Conservation (phyloP, 2,113 vertebrate species). For the Phocoena sinus region DNA sequence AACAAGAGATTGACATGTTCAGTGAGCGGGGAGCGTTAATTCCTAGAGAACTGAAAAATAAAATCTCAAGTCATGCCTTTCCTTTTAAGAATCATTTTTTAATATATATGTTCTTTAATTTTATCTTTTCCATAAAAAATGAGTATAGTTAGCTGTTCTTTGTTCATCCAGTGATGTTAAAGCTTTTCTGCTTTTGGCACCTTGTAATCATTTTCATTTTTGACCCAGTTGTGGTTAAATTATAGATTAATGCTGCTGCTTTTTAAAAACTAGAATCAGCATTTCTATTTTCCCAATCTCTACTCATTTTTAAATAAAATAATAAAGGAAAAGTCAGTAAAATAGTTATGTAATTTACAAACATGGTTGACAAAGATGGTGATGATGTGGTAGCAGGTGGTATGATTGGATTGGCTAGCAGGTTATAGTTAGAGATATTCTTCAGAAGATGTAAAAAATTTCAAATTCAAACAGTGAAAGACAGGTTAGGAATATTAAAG, state of each 20-base stretch:
- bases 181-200: not conserved
- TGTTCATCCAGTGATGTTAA: not conserved
- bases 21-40: not conserved
- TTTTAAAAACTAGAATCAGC: not conserved
- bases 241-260: not conserved
- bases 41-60: conserved; percentile 10
- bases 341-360: not conserved
- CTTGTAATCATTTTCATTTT: conserved; percentile 25
- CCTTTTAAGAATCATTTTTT: not conserved
- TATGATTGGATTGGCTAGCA: not conserved
- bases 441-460: not conserved
- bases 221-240: not conserved
- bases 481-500: not conserved
- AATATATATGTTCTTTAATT: not conserved
- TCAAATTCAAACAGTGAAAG: not conserved
- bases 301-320: conserved; percentile 24
- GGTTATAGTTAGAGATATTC: not conserved
- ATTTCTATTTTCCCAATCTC: not conserved
- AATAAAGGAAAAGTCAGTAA: not conserved
- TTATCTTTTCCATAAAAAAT: not conserved
- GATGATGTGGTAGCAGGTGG: not conserved
- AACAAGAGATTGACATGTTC: not conserved
- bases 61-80: not conserved
- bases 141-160: not conserved
- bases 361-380: not conserved